Percentiles rank a stretch among this genome's conserved stretches.
Evolutionary conservation across 2,888 invertebrate species (phyloP).

Genomic region (Seira musarum): DNA sequence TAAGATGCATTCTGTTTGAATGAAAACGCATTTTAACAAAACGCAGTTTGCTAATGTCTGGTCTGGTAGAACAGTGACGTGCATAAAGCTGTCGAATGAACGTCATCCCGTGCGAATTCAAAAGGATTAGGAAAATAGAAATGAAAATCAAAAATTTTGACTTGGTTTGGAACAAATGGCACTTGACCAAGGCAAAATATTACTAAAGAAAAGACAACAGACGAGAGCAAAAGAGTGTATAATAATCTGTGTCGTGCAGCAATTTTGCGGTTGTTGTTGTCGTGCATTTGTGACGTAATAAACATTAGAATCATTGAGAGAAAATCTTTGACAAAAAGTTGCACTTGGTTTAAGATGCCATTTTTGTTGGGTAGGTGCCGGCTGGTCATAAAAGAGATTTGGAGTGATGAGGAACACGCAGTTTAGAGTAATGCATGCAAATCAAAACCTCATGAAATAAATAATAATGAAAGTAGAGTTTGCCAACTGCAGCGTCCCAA

Average conservation of each 20-base stretch:
- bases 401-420: not conserved
- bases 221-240: too few species aligned
- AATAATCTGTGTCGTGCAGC: not conserved
- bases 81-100: too few species aligned
- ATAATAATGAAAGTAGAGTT: not conserved
- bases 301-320: constrained; percentile 9
- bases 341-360: not conserved
- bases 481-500: not conserved
- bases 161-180: not conserved
- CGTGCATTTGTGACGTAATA: constrained; percentile 22
- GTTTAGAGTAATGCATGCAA: not conserved
- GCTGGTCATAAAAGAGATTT: not conserved
- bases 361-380: not conserved
- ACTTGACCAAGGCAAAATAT: not conserved
- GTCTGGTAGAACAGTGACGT: not conserved
- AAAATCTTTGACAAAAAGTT: constrained; percentile 1
- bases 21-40: not conserved
- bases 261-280: constrained; percentile 5
- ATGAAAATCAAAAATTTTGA: too few species aligned
- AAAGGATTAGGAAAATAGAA: too few species aligned
- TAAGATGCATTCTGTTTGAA: not conserved
- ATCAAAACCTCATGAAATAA: not conserved
- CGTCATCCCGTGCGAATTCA: too few species aligned
- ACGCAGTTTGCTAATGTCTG: too few species aligned
- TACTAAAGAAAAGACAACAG: not conserved